phyloP scores from a whole-genome alignment of 1,140 invertebrate species.

The Aphelinus atriplicis region DNA sequence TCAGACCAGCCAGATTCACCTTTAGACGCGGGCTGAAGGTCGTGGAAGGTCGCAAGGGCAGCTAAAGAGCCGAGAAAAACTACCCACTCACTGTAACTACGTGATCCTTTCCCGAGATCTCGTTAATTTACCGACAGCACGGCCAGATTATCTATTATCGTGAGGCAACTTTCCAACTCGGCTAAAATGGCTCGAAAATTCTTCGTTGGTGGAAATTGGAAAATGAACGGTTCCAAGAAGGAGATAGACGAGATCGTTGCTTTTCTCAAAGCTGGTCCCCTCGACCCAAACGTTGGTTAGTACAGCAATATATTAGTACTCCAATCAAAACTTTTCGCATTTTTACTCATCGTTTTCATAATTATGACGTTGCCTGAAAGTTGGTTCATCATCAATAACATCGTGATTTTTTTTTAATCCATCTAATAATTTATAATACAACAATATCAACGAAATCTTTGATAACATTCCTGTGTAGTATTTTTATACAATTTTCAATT shows the following conservation, averaged over 20 bases:
- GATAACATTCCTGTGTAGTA: too few species aligned
- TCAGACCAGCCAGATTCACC: conserved; percentile 1
- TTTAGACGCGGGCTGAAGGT: conserved; percentile 31
- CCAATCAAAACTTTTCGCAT: too few species aligned
- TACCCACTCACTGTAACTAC: too few species aligned
- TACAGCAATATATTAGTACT: conserved; percentile 23
- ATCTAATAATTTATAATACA: too few species aligned
- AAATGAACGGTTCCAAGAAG: conserved; percentile 82
- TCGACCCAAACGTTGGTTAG: conserved; percentile 85
- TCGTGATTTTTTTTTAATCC: too few species aligned
- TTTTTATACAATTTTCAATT: too few species aligned
- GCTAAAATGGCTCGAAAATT: conserved; percentile 84
- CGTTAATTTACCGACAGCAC: neutral
- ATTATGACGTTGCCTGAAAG: too few species aligned
- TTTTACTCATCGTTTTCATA: too few species aligned
- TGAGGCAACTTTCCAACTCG: too few species aligned
- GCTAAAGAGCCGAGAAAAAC: neutral
- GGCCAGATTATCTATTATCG: neutral
- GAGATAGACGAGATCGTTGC: conserved; percentile 86
- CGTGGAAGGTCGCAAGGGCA: conserved; percentile 51
- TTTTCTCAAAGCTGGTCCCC: conserved; percentile 79
- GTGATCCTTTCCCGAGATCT: neutral
- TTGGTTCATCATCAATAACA: too few species aligned
- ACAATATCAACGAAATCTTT: too few species aligned
- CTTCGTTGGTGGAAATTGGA: conserved; percentile 99